Conservation (phyloP, 2,797 vertebrate genomes). For the Columba guinea region DNA sequence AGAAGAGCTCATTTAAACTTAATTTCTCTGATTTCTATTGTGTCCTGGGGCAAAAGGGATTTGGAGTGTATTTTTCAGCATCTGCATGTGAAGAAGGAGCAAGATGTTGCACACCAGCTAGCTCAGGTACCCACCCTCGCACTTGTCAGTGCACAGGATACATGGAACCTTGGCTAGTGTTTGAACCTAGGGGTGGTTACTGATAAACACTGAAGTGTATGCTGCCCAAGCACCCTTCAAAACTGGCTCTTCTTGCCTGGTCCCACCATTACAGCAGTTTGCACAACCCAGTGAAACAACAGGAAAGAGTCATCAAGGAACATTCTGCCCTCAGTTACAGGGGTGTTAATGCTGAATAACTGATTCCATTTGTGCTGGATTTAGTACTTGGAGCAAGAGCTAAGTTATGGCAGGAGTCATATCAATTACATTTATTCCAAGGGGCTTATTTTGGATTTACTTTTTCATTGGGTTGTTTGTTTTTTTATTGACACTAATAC, state of each 20-base stretch:
- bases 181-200: background rate
- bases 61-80: background rate
- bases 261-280: background rate
- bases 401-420: background rate
- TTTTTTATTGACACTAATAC: background rate
- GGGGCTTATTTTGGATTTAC: background rate
- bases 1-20: background rate
- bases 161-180: background rate
- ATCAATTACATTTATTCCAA: conserved; percentile 2
- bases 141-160: background rate
- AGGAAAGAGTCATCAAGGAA: background rate
- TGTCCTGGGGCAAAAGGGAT: background rate
- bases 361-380: background rate
- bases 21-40: background rate
- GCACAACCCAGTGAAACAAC: background rate
- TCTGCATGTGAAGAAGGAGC: background rate
- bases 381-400: background rate
- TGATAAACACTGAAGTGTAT: background rate
- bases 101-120: background rate
- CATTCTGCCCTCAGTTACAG: background rate
- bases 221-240: background rate
- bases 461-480: background rate
- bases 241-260: background rate
- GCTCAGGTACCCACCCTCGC: background rate
- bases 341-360: background rate